These are phyloP conservation scores for Craterocephalus amniculus DNA, from an alignment of 2,797 vertebrate genomes.

Conservation along the genomic window DNA sequence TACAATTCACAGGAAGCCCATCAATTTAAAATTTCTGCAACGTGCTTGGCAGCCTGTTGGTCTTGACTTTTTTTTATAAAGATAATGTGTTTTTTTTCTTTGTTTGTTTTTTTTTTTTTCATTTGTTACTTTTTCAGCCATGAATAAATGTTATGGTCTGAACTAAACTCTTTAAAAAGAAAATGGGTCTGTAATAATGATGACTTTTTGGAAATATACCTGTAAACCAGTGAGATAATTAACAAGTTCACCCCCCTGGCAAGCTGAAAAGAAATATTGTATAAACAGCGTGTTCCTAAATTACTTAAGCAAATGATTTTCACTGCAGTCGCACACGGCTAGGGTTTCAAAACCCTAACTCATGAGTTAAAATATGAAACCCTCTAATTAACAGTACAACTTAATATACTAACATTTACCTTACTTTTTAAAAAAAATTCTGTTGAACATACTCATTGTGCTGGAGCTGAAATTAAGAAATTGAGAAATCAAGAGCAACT, in stretches of 20 bases:
- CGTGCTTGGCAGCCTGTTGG: conserved; percentile 35
- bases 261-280: conserved; percentile 26
- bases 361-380: conserved; percentile 6
- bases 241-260: conserved; percentile 37
- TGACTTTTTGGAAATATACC: conserved; percentile 35
- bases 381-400: conserved; percentile 2
- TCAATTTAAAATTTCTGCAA: conserved; percentile 46
- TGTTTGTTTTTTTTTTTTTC: conserved; percentile 6
- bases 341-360: neutral
- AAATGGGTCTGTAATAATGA: conserved; percentile 36
- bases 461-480: neutral
- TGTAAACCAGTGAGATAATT: conserved; percentile 21
- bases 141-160: conserved; percentile 39
- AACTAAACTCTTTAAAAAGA: conserved; percentile 54
- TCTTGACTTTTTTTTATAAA: conserved; percentile 33
- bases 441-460: conserved; percentile 1
- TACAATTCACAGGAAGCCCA: conserved; percentile 44
- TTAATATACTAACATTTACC: conserved; percentile 1
- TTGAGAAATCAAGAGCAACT: neutral
- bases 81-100: neutral
- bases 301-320: conserved; percentile 25
- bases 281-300: conserved; percentile 24
- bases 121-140: conserved; percentile 23
- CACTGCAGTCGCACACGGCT: conserved; percentile 10
- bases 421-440: neutral